A percentile compares a stretch with the other conserved stretches of the same genome.
Evolutionary conservation across 2,797 vertebrate genomes (phyloP).

Genomic region (Ambastaia sidthimunki): DNA sequence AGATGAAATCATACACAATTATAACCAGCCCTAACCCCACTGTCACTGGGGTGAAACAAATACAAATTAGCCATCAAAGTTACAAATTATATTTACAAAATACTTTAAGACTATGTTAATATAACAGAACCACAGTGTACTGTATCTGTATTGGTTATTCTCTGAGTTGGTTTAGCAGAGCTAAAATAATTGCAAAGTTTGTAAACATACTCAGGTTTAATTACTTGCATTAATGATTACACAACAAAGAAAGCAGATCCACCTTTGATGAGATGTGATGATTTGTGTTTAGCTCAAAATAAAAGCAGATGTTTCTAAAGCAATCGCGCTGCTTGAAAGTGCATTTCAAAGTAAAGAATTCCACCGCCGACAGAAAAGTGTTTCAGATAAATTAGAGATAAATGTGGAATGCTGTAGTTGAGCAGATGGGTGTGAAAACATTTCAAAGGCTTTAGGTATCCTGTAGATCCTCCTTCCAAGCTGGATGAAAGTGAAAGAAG

Average conservation of each 20-base stretch:
- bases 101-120: neutral
- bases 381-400: constrained; percentile 26
- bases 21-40: too few relatives aligned
- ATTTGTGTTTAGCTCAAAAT: neutral
- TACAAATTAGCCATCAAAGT: too few relatives aligned
- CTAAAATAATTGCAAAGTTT: neutral
- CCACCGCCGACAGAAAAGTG: constrained; percentile 4
- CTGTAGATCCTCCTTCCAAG: constrained; percentile 30
- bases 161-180: neutral
- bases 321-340: neutral
- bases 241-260: neutral
- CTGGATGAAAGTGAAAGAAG: constrained; percentile 28
- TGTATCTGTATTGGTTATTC: neutral
- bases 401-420: constrained; percentile 5
- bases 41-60: too few relatives aligned
- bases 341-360: constrained; percentile 20
- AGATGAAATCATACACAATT: too few relatives aligned
- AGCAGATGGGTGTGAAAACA: constrained; percentile 37
- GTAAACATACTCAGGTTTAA: neutral
- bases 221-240: constrained; percentile 7
- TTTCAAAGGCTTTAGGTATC: constrained; percentile 34
- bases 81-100: too few relatives aligned
- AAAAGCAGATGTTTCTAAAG: constrained; percentile 17
- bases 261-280: neutral
- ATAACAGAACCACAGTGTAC: neutral